Evolutionary conservation across 2,888 invertebrate species (phyloP).

Genomic region (Cyrtodaria siliqua): DNA sequence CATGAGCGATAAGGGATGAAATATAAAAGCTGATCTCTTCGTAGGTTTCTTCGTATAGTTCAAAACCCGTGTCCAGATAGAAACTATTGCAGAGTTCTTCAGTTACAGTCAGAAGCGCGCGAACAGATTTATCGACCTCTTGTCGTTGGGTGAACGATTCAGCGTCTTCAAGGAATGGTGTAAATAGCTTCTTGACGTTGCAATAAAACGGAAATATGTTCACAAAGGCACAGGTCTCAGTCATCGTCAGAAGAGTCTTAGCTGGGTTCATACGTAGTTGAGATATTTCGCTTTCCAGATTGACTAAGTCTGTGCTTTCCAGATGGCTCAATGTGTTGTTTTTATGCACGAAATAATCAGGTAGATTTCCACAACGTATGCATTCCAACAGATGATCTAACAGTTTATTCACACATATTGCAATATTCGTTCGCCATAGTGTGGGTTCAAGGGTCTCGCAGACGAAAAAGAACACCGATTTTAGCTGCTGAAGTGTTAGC

Average conservation of each 20-base stretch:
- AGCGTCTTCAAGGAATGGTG: constrained; percentile 59
- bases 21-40: constrained; percentile 63
- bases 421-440: constrained; percentile 69
- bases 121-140: constrained; percentile 55
- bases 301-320: constrained; percentile 46
- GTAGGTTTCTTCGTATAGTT: constrained; percentile 61
- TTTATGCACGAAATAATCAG: constrained; percentile 70
- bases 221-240: constrained; percentile 63
- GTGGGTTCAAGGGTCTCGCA: constrained; percentile 69
- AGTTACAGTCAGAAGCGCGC: constrained; percentile 50
- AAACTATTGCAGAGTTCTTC: constrained; percentile 69
- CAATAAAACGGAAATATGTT: constrained; percentile 71
- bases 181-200: constrained; percentile 60
- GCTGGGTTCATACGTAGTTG: constrained; percentile 56
- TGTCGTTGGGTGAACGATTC: constrained; percentile 51
- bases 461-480: constrained; percentile 69
- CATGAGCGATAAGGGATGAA: constrained; percentile 53
- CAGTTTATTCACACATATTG: constrained; percentile 61
- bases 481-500: constrained; percentile 62
- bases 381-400: constrained; percentile 66
- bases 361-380: constrained; percentile 62
- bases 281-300: constrained; percentile 62
- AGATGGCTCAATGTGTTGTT: constrained; percentile 71
- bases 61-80: constrained; percentile 70
- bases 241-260: constrained; percentile 51